phyloP scores from a whole-genome alignment of 1,140 invertebrate species.

The Venturia canescens region DNA sequence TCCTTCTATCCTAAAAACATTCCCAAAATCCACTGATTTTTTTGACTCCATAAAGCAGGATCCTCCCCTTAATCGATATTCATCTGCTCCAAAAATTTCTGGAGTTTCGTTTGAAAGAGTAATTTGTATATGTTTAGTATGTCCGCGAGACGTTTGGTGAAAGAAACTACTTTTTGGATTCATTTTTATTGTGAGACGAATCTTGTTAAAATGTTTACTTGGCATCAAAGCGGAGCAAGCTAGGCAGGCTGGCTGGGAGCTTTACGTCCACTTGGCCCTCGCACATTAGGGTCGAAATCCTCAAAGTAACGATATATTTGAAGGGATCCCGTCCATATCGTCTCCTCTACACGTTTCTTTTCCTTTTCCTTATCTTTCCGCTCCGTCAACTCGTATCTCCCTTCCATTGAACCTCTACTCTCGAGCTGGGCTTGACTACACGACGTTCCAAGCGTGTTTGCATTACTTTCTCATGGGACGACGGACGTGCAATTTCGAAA shows the following conservation, averaged over 20 bases:
- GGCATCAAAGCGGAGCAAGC: conserved; percentile 59
- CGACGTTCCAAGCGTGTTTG: conserved; percentile 66
- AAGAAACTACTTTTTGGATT: conserved; percentile 18
- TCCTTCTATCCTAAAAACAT: no score
- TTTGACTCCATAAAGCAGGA: no score
- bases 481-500: conserved; percentile 72
- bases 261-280: conserved; percentile 63
- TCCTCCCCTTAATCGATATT: no score
- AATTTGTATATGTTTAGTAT: no score
- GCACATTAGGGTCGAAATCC: conserved; percentile 63
- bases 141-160: neutral
- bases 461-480: conserved; percentile 70
- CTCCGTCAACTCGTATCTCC: conserved; percentile 55
- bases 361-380: conserved; percentile 40
- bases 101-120: no score
- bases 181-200: conserved; percentile 43
- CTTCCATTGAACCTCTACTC: conserved; percentile 25
- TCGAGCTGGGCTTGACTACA: conserved; percentile 32
- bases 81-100: no score
- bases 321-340: conserved; percentile 44
- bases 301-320: conserved; percentile 64
- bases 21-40: no score
- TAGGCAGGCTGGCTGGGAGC: conserved; percentile 60
- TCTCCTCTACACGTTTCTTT: conserved; percentile 38
- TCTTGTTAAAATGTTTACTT: conserved; percentile 61